A percentile compares a stretch with the other conserved stretches of the same genome.
phyloP scores from a whole-genome alignment of 2,888 invertebrate species.

The Hermaeophaga mercurialis region DNA sequence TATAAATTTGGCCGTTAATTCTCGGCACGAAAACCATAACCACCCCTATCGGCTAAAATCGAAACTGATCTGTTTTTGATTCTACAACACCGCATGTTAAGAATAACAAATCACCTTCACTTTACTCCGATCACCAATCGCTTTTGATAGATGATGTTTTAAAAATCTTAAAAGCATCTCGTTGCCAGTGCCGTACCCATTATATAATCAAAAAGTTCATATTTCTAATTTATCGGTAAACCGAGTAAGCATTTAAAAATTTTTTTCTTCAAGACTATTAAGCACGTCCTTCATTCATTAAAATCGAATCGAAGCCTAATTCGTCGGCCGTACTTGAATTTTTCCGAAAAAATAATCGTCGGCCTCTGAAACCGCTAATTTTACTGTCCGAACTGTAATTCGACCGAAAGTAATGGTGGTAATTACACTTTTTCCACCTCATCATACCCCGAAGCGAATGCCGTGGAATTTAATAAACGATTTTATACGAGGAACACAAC shows the following conservation, averaged over 20 bases:
- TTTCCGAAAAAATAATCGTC: constrained; percentile 22
- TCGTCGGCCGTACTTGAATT: constrained; percentile 19
- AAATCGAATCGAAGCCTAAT: constrained; percentile 25
- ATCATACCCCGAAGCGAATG: constrained; percentile 21
- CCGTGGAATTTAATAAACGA: constrained; percentile 25
- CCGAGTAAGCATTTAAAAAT: no score
- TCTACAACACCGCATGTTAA: constrained; percentile 14
- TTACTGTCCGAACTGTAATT: constrained; percentile 29
- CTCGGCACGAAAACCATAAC: constrained; percentile 1
- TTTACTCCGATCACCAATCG: neutral
- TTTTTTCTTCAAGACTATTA: no score
- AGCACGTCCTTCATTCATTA: no score
- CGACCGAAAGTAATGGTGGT: constrained; percentile 29
- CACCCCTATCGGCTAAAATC: constrained; percentile 12
- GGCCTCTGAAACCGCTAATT: constrained; percentile 25
- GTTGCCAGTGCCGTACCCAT: neutral
- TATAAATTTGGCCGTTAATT: neutral
- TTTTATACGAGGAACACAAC: constrained; percentile 17
- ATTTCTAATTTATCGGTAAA: no score
- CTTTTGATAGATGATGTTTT: constrained; percentile 26
- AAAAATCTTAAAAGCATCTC: constrained; percentile 23
- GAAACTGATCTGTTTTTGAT: constrained; percentile 26
- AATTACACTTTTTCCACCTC: constrained; percentile 23
- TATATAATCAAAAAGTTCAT: no score
- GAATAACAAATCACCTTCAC: constrained; percentile 19